Percentiles rank a stretch among this genome's conserved stretches.
Evolutionary conservation across 2,113 vertebrate genomes (phyloP).

Genomic region (Panurus biarmicus): DNA sequence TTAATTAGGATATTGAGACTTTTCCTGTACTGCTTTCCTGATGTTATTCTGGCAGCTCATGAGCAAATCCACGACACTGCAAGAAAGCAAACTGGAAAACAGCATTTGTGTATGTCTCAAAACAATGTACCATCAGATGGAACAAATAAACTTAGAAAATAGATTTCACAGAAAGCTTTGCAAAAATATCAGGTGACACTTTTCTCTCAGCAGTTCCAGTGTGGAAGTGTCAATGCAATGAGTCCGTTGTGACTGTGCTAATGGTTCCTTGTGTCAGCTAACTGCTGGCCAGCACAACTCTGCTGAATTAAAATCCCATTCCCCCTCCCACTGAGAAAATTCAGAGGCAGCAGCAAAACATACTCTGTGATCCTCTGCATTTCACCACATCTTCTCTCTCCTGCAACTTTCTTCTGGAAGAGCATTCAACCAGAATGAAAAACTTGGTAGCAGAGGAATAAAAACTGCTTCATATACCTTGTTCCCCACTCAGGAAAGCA

Average conservation of each 20-base stretch:
- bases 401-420: background rate
- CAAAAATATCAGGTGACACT: background rate
- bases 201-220: background rate
- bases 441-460: background rate
- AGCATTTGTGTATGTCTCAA: background rate
- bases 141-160: background rate
- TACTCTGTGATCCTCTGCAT: background rate
- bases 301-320: background rate
- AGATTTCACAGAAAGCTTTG: background rate
- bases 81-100: background rate
- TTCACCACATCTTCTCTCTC: background rate
- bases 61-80: background rate
- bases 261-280: background rate
- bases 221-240: background rate
- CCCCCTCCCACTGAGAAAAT: background rate
- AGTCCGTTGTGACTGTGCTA: background rate
- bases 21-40: background rate
- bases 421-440: background rate
- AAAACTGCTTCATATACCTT: background rate
- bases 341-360: background rate
- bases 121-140: background rate
- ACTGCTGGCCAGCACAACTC: background rate
- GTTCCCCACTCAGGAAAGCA: background rate
- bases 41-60: too few species aligned
- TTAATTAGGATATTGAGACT: background rate